Evolutionary conservation across 1,140 invertebrate genomes (phyloP).

Genomic region (Drosophila pallidifrons): DNA sequence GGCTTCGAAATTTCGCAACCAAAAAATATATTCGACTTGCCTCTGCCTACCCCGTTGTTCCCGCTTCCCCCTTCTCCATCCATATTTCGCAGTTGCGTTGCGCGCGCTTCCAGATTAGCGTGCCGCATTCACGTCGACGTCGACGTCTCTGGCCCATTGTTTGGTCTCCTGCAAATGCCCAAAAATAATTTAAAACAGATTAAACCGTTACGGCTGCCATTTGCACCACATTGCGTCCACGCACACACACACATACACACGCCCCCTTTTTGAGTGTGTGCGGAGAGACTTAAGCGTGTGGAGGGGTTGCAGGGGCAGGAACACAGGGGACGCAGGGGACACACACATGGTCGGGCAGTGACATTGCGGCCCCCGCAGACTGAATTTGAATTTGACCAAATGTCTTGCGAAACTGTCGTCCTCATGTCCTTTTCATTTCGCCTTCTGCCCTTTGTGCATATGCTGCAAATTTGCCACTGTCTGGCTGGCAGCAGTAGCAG

Average conservation of each 20-base stretch:
- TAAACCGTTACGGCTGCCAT: slow-evolving; percentile 82
- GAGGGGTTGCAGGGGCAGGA: neutral
- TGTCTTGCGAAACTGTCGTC: slow-evolving; percentile 72
- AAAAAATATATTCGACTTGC: slow-evolving; percentile 30
- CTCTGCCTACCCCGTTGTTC: neutral
- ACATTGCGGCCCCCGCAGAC: slow-evolving; percentile 55
- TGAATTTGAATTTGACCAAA: slow-evolving; percentile 82
- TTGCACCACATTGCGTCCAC: slow-evolving; percentile 66
- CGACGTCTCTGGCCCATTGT: slow-evolving; percentile 30
- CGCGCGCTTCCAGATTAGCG: slow-evolving; percentile 48
- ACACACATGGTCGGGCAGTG: slow-evolving; percentile 42
- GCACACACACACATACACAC: slow-evolving; percentile 40
- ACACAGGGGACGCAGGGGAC: neutral
- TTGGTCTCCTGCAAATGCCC: slow-evolving; percentile 34
- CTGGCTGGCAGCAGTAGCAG: slow-evolving; percentile 21
- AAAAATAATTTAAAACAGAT: slow-evolving; percentile 83
- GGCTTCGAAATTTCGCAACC: slow-evolving; percentile 39
- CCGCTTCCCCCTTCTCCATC: neutral
- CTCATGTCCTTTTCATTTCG: slow-evolving; percentile 38
- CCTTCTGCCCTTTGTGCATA: slow-evolving; percentile 60
- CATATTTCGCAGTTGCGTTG: neutral
- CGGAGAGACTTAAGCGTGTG: neutral
- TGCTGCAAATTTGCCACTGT: slow-evolving; percentile 77
- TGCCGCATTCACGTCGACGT: slow-evolving; percentile 9
- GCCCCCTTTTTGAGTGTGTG: slow-evolving; percentile 18